phyloP scores from a whole-genome alignment of 2,113 vertebrate species.

The Puffinus mauretanicus region DNA sequence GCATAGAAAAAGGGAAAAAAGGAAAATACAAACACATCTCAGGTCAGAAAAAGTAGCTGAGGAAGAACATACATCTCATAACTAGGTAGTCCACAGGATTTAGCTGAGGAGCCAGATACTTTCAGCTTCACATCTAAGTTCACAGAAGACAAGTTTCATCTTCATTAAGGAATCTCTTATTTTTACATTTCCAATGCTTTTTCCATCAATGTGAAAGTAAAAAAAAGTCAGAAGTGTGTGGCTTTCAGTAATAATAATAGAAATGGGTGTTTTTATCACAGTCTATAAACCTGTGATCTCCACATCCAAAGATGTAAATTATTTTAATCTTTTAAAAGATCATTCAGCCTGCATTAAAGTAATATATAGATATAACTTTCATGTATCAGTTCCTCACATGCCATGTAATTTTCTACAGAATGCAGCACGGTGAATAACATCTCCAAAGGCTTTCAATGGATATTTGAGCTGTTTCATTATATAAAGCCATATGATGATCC shows the following conservation, averaged over 20 bases:
- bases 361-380: background rate
- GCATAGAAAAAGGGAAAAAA: background rate
- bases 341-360: background rate
- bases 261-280: accelerated
- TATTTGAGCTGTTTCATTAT: background rate
- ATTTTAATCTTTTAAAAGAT: background rate
- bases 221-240: background rate
- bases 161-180: background rate
- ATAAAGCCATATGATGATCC: background rate
- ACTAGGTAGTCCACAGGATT: background rate
- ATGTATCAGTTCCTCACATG: background rate
- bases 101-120: background rate
- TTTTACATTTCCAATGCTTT: background rate
- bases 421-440: background rate
- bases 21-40: background rate
- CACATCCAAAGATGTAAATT: background rate
- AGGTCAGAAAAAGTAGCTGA: background rate
- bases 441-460: background rate
- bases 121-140: background rate
- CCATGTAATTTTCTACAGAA: background rate
- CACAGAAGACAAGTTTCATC: background rate
- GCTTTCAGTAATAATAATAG: background rate
- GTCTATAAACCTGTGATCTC: background rate
- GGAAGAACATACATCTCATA: background rate
- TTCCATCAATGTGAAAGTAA: background rate